phyloP scores from a whole-genome alignment of 2,113 vertebrate genomes.

The Motacilla alba region DNA sequence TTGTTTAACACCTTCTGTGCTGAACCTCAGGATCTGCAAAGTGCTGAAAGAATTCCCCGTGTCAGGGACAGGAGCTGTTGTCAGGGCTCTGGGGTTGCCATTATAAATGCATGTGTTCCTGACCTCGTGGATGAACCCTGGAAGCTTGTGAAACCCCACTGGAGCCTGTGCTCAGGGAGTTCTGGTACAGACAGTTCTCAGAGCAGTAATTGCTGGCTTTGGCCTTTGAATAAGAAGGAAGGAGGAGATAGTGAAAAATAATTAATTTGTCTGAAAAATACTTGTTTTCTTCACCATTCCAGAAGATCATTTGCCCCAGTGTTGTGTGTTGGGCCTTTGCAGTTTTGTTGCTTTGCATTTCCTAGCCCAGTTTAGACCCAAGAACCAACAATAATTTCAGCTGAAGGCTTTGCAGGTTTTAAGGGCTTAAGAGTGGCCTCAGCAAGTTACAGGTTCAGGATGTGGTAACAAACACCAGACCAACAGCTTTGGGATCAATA shows the following conservation, averaged over 20 bases:
- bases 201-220: neutral
- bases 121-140: neutral
- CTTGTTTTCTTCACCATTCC: neutral
- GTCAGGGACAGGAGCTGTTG: neutral
- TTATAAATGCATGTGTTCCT: neutral
- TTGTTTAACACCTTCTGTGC: neutral
- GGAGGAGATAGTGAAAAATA: neutral
- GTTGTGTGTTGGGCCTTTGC: neutral
- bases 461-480: neutral
- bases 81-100: neutral
- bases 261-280: neutral
- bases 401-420: neutral
- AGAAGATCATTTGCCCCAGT: neutral
- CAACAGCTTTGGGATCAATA: constrained; percentile 10
- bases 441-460: neutral
- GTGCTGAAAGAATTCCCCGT: neutral
- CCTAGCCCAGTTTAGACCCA: neutral
- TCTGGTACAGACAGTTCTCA: neutral
- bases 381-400: neutral
- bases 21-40: neutral
- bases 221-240: neutral
- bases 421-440: neutral
- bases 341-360: neutral
- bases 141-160: neutral
- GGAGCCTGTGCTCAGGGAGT: neutral